Evolutionary conservation across 2,797 vertebrate species (phyloP).

Genomic region (Molossus alvarezi): DNA sequence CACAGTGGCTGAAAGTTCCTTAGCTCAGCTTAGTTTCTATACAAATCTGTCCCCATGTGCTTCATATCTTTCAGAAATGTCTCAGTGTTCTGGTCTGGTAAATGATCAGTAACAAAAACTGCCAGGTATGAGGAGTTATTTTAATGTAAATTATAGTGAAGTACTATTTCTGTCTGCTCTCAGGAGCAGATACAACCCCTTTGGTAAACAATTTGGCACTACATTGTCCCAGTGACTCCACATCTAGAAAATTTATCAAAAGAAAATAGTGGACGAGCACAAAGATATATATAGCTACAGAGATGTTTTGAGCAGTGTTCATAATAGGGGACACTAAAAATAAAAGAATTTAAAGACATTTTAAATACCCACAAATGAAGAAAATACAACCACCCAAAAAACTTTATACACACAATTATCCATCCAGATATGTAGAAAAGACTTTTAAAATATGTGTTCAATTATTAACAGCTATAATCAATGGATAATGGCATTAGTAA

Average conservation of each 20-base stretch:
- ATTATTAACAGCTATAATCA: background rate
- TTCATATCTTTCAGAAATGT: constrained; percentile 34
- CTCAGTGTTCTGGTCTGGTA: background rate
- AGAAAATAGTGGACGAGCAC: background rate
- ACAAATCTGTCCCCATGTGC: background rate
- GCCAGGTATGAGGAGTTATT: background rate
- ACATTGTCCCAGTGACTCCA: background rate
- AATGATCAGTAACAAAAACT: constrained; percentile 32
- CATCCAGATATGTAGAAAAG: background rate
- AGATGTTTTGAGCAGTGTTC: background rate
- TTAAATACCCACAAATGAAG: background rate
- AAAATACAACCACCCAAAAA: background rate
- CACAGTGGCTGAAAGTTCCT: background rate
- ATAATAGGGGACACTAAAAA: constrained; percentile 18
- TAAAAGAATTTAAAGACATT: constrained; percentile 36
- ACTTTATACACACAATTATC: background rate
- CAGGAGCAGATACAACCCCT: background rate
- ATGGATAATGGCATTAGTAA: background rate
- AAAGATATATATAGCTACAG: background rate
- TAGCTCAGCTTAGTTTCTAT: background rate
- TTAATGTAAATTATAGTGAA: background rate
- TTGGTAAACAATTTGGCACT: background rate
- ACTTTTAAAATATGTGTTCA: background rate
- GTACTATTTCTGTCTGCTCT: background rate
- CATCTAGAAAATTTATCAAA: background rate